Conservation (phyloP, 2,113 vertebrate genomes). For the Pao palembangensis region DNA sequence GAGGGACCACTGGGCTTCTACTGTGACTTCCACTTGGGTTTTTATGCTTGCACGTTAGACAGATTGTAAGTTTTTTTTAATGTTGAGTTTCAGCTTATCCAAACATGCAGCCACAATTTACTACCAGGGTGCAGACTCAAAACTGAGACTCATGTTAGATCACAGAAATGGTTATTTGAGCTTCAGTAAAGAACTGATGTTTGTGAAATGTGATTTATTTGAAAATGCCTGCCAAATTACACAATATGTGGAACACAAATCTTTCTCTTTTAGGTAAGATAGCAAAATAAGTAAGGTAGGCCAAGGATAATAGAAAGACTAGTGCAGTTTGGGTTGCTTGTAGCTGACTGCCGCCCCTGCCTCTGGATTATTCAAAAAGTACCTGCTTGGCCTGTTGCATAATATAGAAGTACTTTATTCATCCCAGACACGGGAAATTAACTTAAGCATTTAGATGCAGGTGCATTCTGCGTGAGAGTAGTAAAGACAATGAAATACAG, state of each 20-base stretch:
- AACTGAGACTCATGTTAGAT: background rate
- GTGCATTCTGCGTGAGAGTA: background rate
- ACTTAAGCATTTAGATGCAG: too few relatives aligned
- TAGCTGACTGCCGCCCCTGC: too few relatives aligned
- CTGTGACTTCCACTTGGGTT: background rate
- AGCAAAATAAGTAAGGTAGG: too few relatives aligned
- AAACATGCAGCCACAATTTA: background rate
- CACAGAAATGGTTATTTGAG: background rate
- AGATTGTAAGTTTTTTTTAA: background rate
- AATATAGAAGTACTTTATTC: too few relatives aligned
- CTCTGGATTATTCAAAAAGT: too few relatives aligned
- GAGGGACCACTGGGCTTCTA: constrained; percentile 3
- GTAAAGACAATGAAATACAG: background rate
- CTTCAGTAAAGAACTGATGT: background rate
- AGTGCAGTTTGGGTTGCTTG: too few relatives aligned
- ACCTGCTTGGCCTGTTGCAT: too few relatives aligned
- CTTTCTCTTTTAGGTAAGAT: background rate
- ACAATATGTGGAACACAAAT: background rate
- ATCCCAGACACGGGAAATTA: too few relatives aligned
- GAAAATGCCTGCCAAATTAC: background rate
- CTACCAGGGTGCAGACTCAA: background rate
- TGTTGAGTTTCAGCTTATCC: constrained; percentile 3
- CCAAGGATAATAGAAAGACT: too few relatives aligned
- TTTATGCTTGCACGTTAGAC: background rate
- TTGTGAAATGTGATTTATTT: background rate